Conservation (phyloP, 2,888 invertebrate genomes). For the Apodemia hepburni region DNA sequence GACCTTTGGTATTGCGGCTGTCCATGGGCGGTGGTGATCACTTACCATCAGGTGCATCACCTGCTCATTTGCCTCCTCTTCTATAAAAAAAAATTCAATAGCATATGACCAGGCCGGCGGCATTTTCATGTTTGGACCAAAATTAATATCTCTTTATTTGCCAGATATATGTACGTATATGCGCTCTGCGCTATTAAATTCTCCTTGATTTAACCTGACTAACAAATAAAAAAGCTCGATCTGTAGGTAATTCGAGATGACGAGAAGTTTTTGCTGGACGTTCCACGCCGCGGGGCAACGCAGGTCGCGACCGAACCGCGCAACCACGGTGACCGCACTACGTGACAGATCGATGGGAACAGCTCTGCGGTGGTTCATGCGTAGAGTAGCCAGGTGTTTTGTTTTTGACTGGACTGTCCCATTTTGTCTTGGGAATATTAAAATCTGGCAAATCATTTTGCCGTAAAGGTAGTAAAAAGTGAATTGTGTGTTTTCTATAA, state of each 20-base stretch:
- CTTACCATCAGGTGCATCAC: too few species aligned
- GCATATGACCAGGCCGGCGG: too few species aligned
- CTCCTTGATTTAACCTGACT: not conserved
- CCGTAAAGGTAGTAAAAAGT: too few species aligned
- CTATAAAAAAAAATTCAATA: too few species aligned
- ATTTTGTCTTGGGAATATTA: not conserved
- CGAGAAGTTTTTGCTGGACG: conserved; percentile 46
- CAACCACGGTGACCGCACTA: conserved; percentile 18
- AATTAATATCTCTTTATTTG: too few species aligned
- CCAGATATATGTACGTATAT: too few species aligned
- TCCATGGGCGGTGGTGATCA: too few species aligned
- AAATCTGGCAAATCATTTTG: not conserved
- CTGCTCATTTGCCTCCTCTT: too few species aligned
- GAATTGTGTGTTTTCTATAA: too few species aligned
- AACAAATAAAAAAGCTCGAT: conserved; percentile 54
- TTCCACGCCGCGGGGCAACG: conserved; percentile 50
- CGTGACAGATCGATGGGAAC: conserved; percentile 22
- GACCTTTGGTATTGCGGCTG: too few species aligned
- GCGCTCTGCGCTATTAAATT: not conserved
- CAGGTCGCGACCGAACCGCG: conserved; percentile 54
- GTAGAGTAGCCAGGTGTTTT: not conserved
- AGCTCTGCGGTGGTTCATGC: not conserved
- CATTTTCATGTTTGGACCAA: too few species aligned
- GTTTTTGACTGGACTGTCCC: not conserved
- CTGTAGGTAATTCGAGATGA: conserved; percentile 57